Evolutionary conservation across 2,113 vertebrate genomes (phyloP).

Genomic region (Caretta caretta): DNA sequence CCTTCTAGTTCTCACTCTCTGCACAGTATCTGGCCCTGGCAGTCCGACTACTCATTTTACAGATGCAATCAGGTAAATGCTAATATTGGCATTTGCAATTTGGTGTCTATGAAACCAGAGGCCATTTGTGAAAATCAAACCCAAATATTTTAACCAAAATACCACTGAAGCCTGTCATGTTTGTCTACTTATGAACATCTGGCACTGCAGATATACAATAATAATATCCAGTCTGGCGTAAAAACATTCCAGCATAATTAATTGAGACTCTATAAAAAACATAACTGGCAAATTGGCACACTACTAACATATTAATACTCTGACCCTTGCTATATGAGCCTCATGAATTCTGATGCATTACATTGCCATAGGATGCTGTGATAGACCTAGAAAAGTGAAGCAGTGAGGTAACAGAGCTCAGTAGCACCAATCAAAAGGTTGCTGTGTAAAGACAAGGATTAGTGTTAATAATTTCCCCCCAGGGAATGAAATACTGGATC

Average conservation of each 20-base stretch:
- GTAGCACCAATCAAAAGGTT: constrained; percentile 63
- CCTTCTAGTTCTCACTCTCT: background rate
- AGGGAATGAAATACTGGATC: constrained; percentile 72
- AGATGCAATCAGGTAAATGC: background rate
- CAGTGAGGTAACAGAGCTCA: constrained; percentile 60
- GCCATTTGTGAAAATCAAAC: constrained; percentile 11
- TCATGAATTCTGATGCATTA: constrained; percentile 58
- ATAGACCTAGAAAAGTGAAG: constrained; percentile 55
- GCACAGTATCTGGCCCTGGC: background rate
- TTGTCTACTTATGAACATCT: constrained; percentile 55
- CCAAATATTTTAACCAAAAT: constrained; percentile 54
- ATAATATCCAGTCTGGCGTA: constrained; percentile 51
- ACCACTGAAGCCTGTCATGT: constrained; percentile 20
- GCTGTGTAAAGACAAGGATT: constrained; percentile 78
- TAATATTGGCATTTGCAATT: background rate
- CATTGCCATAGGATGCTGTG: constrained; percentile 28
- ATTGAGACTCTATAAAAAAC: constrained; percentile 64
- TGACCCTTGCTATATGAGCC: constrained; percentile 69
- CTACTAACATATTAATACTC: constrained; percentile 71
- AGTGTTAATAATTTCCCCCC: constrained; percentile 79
- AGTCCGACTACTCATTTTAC: background rate
- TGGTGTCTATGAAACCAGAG: background rate
- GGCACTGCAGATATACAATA: constrained; percentile 56
- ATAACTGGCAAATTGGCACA: constrained; percentile 64
- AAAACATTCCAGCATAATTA: constrained; percentile 70